These are phyloP conservation scores for Suillia variegata DNA, from an alignment of 2,888 invertebrate species.

Conservation along the genomic window DNA sequence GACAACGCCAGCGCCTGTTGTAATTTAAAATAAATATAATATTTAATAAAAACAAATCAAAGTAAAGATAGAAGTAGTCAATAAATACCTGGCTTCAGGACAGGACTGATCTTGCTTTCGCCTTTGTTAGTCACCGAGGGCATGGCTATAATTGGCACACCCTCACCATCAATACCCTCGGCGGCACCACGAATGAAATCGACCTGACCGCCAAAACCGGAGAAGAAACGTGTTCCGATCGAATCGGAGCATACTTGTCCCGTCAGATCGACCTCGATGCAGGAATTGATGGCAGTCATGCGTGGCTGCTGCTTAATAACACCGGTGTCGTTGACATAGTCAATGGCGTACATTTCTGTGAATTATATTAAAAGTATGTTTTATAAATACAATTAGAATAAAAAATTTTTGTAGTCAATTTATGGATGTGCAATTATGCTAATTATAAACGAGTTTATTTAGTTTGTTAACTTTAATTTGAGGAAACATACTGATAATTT, in stretches of 20 bases:
- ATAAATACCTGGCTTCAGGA: slow-evolving; percentile 74
- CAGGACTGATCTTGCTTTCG: slow-evolving; percentile 82
- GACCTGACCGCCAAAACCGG: slow-evolving; percentile 91
- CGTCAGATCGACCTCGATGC: slow-evolving; percentile 91
- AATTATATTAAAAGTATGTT: no score
- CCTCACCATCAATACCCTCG: slow-evolving; percentile 80
- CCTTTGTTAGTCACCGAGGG: slow-evolving; percentile 80
- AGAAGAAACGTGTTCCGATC: slow-evolving; percentile 74
- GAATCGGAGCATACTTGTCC: slow-evolving; percentile 94
- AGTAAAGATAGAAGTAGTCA: background rate
- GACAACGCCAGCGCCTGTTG: slow-evolving; percentile 88
- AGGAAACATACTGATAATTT: no score
- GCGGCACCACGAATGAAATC: slow-evolving; percentile 94
- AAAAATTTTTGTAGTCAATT: no score
- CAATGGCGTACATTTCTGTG: slow-evolving; percentile 85
- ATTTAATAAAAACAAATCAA: background rate
- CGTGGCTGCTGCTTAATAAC: slow-evolving; percentile 82
- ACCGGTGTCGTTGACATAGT: slow-evolving; percentile 86
- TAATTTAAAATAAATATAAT: slow-evolving; percentile 11
- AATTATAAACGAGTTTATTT: no score
- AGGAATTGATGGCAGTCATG: slow-evolving; percentile 97
- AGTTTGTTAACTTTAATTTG: no score
- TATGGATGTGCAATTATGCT: background rate
- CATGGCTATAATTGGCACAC: slow-evolving; percentile 91
- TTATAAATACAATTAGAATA: slow-evolving; percentile 1